Evolutionary conservation across 1,140 invertebrate species (phyloP), one percentile per base, ranked within the genome.

Genomic region (Penaeus indicus): DNA sequence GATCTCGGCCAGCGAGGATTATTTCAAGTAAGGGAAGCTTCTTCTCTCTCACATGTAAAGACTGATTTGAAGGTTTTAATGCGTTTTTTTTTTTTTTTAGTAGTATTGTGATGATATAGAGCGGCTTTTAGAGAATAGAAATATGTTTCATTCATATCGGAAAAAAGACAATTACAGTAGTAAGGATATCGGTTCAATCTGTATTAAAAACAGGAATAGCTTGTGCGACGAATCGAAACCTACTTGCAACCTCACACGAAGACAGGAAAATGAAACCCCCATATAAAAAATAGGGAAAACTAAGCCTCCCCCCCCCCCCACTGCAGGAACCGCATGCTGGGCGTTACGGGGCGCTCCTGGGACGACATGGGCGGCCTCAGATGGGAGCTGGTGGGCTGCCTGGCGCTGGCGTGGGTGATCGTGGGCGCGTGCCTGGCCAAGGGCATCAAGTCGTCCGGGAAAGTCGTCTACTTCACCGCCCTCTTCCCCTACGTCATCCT

Each of bases 401-500:
- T 98, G 61, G 94, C 98, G 7, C 95, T 96, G 18, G 97, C 98
- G 90, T 99, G 99, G 93, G 92, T 98, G 82, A 97, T 99, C 91
- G 98, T 97, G 92, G 98, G 98, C 92, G 98, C 98, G 93, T 98
- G 97, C 16, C 93, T 99, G 32, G 98, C 97, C 97, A 99, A 98
- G 93, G 98, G 98, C 62, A 99, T 99, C 90, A 98, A 97, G 69
- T 99, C 97, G 25, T 99, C 98, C 60, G 98, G 98, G 92, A 99
- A 97, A 96, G 97, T 97, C 16, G 98, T 99, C 13, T 99, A 98
- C 96, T 96, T 99, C 67, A 99, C 98, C 18, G 98, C 98, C 0
- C 93, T 98, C 27, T 96, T 98, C 60, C 98, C 98, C 0, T 99
- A 99, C 91, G 95, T 97, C 3, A 96, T 99, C 27, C 94, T 99